Evolutionary conservation across 2,888 invertebrate genomes (phyloP), one percentile per base, ranked within the genome.

Genomic region (Orthosia gracilis): DNA sequence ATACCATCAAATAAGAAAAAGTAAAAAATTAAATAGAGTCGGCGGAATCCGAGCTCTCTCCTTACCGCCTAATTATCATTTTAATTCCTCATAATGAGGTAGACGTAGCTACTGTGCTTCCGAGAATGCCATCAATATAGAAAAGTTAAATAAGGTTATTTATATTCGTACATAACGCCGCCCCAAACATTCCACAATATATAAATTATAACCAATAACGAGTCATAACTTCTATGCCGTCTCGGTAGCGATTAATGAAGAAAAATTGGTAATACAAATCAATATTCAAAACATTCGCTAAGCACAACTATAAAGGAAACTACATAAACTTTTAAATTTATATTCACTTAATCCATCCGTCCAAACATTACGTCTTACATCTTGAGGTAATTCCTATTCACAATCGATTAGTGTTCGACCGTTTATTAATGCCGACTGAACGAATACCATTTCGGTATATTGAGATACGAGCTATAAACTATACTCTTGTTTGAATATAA

Each of bases 301-400:
- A 85, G 88, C 85, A 83, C 86, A 87, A 76, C 82, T 82, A 90
- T 89, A 90, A 90, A 91, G 87, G 84, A 87, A 85, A 86, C 81
- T 85, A 89, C 87, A 93, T 93, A 93, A 93, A 93, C 88, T 89
- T 74, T 72, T 82, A 79, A 90, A 87, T 92, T 91, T 92, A 92
- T 91, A 88, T 87, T 86, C 85, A 87, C 82, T 88, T 90, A 89
- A 90, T 89, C 90, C 90, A 90, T 92, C 88, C 87, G 86, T 90
- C 89, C 86, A 88, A 92, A 92, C 91, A 91, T 90, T 90, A 89
- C 89, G 64, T 88, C 80, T 87, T 87, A 88, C 88, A 91, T 90
- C 89, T 90, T 82, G 87, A 88, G 85, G 91, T 91, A 84, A 94
- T 94, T 94, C 83, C 91, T 93, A 95, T 94, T 94, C 94, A 91